These are phyloP conservation scores for Macroramphosus scolopax DNA, from an alignment of 2,797 vertebrate genomes.

Conservation along the genomic window DNA sequence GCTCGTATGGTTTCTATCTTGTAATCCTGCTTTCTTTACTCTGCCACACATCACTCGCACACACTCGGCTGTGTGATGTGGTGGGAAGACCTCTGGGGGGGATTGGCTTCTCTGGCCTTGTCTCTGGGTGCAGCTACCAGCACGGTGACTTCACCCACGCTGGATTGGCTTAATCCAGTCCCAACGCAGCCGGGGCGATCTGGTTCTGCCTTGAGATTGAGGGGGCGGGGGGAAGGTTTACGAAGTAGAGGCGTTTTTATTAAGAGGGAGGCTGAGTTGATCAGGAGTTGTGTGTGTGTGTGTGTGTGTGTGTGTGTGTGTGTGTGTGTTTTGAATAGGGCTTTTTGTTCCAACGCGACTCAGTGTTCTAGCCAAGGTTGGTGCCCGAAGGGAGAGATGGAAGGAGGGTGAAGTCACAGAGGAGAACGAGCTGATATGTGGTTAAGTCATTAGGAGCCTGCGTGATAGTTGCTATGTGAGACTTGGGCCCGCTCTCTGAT, in stretches of 20 bases:
- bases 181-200: slow-evolving; percentile 27
- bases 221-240: neutral
- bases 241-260: slow-evolving; percentile 42
- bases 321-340: slow-evolving; percentile 67
- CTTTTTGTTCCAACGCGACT: slow-evolving; percentile 79
- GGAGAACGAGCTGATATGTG: slow-evolving; percentile 66
- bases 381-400: slow-evolving; percentile 65
- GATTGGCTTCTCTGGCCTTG: slow-evolving; percentile 49
- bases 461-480: slow-evolving; percentile 58
- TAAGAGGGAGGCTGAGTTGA: slow-evolving; percentile 58
- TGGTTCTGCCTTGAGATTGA: slow-evolving; percentile 56
- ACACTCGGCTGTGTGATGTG: slow-evolving; percentile 47
- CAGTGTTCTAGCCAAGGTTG: slow-evolving; percentile 65
- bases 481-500: slow-evolving; percentile 52
- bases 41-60: slow-evolving; percentile 4
- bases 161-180: slow-evolving; percentile 53
- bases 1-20: slow-evolving; percentile 47
- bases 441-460: slow-evolving; percentile 73
- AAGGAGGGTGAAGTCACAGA: slow-evolving; percentile 55
- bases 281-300: slow-evolving; percentile 49
- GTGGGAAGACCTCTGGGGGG: slow-evolving; percentile 49
- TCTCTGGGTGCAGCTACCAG: slow-evolving; percentile 52
- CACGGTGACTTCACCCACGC: slow-evolving; percentile 42
- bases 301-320: slow-evolving; percentile 20
- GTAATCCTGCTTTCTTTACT: slow-evolving; percentile 28